Conservation (phyloP, 1,140 invertebrate species). For the Druon quercuslanigerum region DNA sequence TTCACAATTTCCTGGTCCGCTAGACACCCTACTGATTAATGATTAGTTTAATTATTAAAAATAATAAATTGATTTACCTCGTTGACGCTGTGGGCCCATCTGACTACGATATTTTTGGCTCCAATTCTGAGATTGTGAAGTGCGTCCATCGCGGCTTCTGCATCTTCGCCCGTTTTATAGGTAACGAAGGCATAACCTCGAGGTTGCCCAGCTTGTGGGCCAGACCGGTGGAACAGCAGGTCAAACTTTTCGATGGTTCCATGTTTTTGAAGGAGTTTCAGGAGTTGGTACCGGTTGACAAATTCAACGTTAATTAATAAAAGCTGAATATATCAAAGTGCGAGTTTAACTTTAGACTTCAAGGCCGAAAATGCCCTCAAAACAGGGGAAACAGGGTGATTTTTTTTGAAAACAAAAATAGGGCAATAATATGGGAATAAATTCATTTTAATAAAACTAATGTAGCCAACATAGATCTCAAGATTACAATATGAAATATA, state of each 20-base stretch:
- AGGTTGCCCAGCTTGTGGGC: constrained; percentile 90
- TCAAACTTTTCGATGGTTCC: constrained; percentile 95
- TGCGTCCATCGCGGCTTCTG: constrained; percentile 80
- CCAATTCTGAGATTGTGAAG: constrained; percentile 86
- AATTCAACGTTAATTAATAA: constrained; percentile 57
- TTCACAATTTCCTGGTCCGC: no score
- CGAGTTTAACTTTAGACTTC: background rate
- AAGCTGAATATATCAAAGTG: background rate
- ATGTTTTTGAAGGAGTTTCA: constrained; percentile 95
- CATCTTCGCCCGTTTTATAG: constrained; percentile 82
- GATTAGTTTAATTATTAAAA: background rate
- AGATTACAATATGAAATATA: no score
- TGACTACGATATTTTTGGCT: constrained; percentile 85
- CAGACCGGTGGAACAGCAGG: constrained; percentile 92
- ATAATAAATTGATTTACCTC: constrained; percentile 75
- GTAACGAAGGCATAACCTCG: constrained; percentile 96
- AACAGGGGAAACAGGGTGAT: no score
- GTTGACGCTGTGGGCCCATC: constrained; percentile 86
- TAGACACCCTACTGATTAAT: constrained; percentile 24
- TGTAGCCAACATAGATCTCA: no score
- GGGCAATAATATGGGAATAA: no score
- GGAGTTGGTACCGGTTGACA: constrained; percentile 90
- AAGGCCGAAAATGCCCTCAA: no score
- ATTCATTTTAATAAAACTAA: no score
- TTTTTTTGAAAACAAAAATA: no score